A percentile compares a stretch with the other conserved stretches of the same genome.
Conservation (phyloP, 37 sponge, comb jelly and placozoan genomes). For the Halichondria panicea region DNA sequence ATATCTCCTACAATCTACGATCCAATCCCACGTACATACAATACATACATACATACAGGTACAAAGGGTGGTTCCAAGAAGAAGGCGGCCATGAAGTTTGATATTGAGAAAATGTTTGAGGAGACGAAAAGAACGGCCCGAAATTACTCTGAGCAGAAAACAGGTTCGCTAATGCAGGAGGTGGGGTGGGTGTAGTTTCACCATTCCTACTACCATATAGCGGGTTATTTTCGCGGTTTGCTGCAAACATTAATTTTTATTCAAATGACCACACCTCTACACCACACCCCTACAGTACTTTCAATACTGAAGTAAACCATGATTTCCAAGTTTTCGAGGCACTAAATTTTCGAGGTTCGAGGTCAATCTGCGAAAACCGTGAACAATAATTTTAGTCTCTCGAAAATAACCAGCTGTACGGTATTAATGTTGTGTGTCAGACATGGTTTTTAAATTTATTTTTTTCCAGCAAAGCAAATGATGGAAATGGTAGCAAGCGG, state of each 20-base stretch:
- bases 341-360: no score
- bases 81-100: constrained; percentile 83
- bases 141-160: constrained; percentile 32
- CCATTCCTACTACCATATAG: constrained; percentile 58
- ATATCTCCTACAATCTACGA: no score
- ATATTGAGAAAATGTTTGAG: constrained; percentile 88
- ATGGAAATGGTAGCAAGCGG: neutral
- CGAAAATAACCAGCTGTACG: neutral
- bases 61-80: constrained; percentile 25
- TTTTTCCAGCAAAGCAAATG: neutral
- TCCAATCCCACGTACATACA: neutral
- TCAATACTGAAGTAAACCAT: no score
- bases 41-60: neutral
- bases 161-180: constrained; percentile 3
- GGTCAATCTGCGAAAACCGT: no score
- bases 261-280: no score
- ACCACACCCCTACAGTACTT: no score
- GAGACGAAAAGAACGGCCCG: constrained; percentile 69
- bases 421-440: neutral
- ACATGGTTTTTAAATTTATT: neutral
- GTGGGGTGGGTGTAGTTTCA: constrained; percentile 42
- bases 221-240: neutral
- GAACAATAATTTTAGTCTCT: no score
- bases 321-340: no score
- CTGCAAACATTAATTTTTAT: no score